Percentiles rank a stretch among this genome's conserved stretches.
Conservation (phyloP, 1,140 invertebrate species). For the Drosophila albomicans region DNA sequence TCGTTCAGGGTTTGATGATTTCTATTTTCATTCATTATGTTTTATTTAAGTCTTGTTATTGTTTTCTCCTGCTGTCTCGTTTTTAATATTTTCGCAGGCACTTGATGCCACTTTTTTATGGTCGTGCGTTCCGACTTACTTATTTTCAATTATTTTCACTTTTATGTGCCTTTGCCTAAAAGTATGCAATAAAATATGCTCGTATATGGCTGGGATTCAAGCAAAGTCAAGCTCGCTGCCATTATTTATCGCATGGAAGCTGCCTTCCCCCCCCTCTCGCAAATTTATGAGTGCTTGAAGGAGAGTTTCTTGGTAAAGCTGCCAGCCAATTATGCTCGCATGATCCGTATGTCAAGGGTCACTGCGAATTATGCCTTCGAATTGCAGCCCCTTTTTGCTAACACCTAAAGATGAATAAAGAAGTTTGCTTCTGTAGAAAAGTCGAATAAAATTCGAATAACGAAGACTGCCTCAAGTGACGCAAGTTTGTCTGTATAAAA, state of each 20-base stretch:
- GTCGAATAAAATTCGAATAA: too few species aligned
- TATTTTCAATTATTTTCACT: slow-evolving; percentile 36
- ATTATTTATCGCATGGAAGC: slow-evolving; percentile 7
- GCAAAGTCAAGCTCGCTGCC: slow-evolving; percentile 4
- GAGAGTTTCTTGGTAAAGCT: neutral
- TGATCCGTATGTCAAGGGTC: slow-evolving; percentile 5
- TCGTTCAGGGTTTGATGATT: slow-evolving; percentile 30
- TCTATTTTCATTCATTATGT: slow-evolving; percentile 31
- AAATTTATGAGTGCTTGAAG: neutral
- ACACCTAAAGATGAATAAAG: too few species aligned
- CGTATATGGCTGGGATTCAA: slow-evolving; percentile 11
- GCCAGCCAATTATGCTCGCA: neutral
- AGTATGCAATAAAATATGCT: slow-evolving; percentile 43
- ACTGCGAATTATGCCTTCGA: neutral
- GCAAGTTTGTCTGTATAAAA: too few species aligned
- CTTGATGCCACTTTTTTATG: slow-evolving; percentile 12
- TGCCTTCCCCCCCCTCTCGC: neutral
- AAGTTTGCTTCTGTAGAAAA: too few species aligned
- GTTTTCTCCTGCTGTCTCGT: slow-evolving; percentile 9
- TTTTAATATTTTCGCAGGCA: neutral
- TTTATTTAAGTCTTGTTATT: slow-evolving; percentile 16
- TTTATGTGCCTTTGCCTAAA: slow-evolving; percentile 30
- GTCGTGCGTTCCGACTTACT: slow-evolving; percentile 15
- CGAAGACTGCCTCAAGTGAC: too few species aligned
- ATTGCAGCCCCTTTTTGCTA: neutral